Base-by-base conservation (phyloP, 2,797 vertebrate genomes). In the Champsocephalus gunnari region DNA sequence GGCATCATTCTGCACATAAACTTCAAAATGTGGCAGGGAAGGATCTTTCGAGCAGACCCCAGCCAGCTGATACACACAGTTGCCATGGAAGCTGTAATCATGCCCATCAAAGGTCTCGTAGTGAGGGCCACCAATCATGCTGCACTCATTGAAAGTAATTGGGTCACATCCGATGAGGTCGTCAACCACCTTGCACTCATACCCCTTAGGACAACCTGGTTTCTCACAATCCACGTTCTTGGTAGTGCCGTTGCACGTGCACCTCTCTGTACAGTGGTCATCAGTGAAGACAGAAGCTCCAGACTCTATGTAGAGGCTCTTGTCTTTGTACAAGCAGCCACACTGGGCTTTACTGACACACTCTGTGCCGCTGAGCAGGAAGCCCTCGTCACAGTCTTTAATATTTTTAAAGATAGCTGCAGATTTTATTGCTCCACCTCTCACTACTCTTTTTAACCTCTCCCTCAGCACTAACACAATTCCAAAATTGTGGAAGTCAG, bases 31-130 rank as follows among this genome's bases (percentile, higher is more conserved):
- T 0, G 87, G 93, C 71, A 96, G 75, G 0, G 16, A 59, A 0
- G 48, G 0, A 16, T 94, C 83, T 0, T 74, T 9, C 0, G 93
- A 88, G 0, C 92, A 93, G 24, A 93, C 90, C 49, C 94, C 89
- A 0, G 78, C 93, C 68, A 96, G 21, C 0, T 87, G 90, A 79
- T 96, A 96, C 12, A 87, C 89, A 76, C 96, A 97, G 8, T 95
- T 96, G 70, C 96, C 96, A 83, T 95, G 86, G 76, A 93, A 92
- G 51, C 73, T 38, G 21, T 85, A 93, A 16, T 21, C 13, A 2
- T 5, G 16, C 0, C 91, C 79, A n/a, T 94, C 89, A 43, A 93
- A 94, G 53, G 88, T 89, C 43, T 68, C 1, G 2, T 89, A 87
- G 60, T 94, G 92, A 17, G 87, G 87, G 63, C 88, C 82, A 0